Percentiles rank a stretch among this genome's conserved stretches.
phyloP scores from a whole-genome alignment of 2,888 invertebrate species.

The Limnephilus auricula region DNA sequence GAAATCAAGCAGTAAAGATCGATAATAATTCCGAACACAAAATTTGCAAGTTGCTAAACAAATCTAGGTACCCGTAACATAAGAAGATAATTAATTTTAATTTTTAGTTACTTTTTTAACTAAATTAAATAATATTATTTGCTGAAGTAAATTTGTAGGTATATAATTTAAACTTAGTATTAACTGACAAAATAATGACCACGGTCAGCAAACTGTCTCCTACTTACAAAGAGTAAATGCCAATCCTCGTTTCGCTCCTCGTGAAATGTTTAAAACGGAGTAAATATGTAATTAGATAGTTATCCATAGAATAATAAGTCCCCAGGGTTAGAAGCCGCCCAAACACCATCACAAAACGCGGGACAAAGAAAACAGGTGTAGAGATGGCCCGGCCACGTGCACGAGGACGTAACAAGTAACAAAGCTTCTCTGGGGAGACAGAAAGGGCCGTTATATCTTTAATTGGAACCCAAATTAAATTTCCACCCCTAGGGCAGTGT shows the following conservation, averaged over 20 bases:
- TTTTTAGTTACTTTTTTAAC: no score
- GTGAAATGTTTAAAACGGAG: background rate
- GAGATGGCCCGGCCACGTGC: background rate
- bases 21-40: no score
- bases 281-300: conserved; percentile 7
- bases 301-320: conserved; percentile 21
- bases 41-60: no score
- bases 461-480: conserved; percentile 40
- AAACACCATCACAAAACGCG: background rate
- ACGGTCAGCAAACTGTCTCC: background rate
- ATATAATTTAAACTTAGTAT: no score
- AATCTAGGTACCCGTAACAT: no score
- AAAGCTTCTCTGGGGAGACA: conserved; percentile 23
- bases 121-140: no score
- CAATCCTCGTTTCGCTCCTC: background rate
- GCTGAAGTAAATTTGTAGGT: no score
- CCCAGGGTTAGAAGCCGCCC: background rate
- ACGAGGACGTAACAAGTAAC: background rate
- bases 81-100: no score
- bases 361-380: conserved; percentile 28
- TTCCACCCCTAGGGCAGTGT: conserved; percentile 29
- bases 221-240: background rate
- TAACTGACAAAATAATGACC: background rate
- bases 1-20: no score
- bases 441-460: conserved; percentile 30